Evolutionary conservation across 2,113 vertebrate species (phyloP).

Genomic region (Zapus hudsonius): DNA sequence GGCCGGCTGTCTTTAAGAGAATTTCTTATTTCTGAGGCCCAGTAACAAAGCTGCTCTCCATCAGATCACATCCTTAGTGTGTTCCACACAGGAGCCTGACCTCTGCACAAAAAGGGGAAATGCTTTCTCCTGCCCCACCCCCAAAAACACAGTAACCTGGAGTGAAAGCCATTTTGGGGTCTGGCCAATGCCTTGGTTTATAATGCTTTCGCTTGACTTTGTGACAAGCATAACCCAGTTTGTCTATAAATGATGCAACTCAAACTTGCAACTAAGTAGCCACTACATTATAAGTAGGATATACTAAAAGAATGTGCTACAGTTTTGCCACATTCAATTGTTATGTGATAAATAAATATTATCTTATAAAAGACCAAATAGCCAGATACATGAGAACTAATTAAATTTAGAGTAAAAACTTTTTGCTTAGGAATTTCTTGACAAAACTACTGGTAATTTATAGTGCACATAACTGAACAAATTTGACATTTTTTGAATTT

Average conservation of each 20-base stretch:
- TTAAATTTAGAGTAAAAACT: background rate
- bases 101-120: background rate
- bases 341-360: background rate
- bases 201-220: background rate
- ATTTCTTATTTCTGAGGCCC: too few relatives aligned
- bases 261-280: background rate
- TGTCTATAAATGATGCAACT: background rate
- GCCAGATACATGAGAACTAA: background rate
- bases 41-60: too few relatives aligned
- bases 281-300: background rate
- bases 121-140: too few relatives aligned
- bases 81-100: too few relatives aligned
- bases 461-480: background rate
- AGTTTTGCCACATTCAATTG: background rate
- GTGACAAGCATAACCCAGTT: background rate
- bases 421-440: background rate
- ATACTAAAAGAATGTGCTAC: background rate
- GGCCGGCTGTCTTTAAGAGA: too few relatives aligned
- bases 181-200: background rate
- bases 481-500: background rate
- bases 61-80: too few relatives aligned
- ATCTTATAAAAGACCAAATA: background rate
- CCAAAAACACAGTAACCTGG: background rate
- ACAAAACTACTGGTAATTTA: background rate
- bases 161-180: background rate